Evolutionary conservation across 2,113 vertebrate genomes (phyloP), one percentile per base, ranked within the genome.

Genomic region (Sitta europaea): DNA sequence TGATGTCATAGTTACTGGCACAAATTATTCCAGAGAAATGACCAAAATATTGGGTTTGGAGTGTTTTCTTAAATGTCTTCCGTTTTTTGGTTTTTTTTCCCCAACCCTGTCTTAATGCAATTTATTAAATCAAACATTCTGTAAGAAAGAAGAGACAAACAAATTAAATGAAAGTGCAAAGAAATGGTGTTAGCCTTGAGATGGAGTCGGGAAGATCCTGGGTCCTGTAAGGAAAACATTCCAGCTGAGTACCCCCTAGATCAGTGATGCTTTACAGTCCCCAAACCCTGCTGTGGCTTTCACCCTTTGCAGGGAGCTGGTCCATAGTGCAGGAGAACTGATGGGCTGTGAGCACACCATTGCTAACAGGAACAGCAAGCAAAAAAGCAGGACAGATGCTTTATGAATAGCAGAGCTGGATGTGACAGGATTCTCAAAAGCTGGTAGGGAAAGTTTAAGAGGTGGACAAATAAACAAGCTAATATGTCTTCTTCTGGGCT

Each of bases 391-490:
- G 24, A 57, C 23, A 53, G 61, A 48, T 45, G 11, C 31, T 75
- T 75, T 43, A 53, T 47, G 53, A 75, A 85, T 10, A 87, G 73
- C 65, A 91, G 77, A 90, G 53, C 31, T 48, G 62, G 40, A 87
- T 92, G 57, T 53, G 74, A 65, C 50, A 48, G 36, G 45, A 53
- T 53, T 73, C 85, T 48, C 57, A 82, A 72, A 85, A 93, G 66
- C 53, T 54, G 38, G 16, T 4, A 63, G 40, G 43, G 24, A 47
- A 72, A 94, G 43, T 81, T 81, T 36, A 35, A 76, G 58, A 45
- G 58, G 45, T 11, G 47, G 86, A 55, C n/a, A 92, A 87, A 61
- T 33, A 87, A 92, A 84, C 48, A 97, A 68, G 31, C 5, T 38
- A 61, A 33, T 47, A 35, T 1, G 3, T 70, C 38, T 90, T 77